Conservation (phyloP, 92 coral and sea anemone genomes). For the Heteractis magnifica region DNA sequence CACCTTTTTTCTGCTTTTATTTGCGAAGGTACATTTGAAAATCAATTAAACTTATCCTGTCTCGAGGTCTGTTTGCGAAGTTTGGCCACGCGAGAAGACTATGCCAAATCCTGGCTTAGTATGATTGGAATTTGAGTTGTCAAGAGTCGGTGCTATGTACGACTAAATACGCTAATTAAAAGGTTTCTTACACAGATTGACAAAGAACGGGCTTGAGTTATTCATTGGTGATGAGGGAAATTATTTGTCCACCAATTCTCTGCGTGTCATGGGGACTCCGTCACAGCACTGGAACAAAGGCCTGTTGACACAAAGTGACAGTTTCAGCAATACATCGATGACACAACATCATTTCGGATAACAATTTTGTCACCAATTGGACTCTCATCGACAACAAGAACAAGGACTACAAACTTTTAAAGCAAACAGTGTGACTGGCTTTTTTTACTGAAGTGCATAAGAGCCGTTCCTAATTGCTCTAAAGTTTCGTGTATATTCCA, state of each 20-base stretch:
- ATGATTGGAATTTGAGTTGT: constrained; percentile 20
- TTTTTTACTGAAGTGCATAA: neutral
- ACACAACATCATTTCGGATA: constrained; percentile 14
- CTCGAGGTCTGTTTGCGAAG: neutral
- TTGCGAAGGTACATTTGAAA: constrained; percentile 16
- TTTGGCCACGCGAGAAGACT: neutral
- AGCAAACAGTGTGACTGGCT: constrained; percentile 7
- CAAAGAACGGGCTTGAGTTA: neutral
- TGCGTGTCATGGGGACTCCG: constrained; percentile 20
- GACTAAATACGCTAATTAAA: neutral
- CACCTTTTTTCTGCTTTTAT: neutral
- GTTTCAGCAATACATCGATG: constrained; percentile 12
- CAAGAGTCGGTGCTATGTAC: neutral
- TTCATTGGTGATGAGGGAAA: constrained; percentile 28
- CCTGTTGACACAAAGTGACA: constrained; percentile 15
- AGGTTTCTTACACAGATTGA: neutral
- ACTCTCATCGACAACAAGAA: constrained; percentile 16
- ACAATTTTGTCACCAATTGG: constrained; percentile 17
- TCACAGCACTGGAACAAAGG: constrained; percentile 29
- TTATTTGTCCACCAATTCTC: neutral
- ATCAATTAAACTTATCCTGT: constrained; percentile 4
- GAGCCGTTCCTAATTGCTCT: neutral
- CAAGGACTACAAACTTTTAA: constrained; percentile 8
- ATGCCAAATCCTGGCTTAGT: neutral
- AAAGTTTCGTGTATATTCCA: neutral